Conservation (phyloP, 2,888 invertebrate species). For the Stenodema calcarata region DNA sequence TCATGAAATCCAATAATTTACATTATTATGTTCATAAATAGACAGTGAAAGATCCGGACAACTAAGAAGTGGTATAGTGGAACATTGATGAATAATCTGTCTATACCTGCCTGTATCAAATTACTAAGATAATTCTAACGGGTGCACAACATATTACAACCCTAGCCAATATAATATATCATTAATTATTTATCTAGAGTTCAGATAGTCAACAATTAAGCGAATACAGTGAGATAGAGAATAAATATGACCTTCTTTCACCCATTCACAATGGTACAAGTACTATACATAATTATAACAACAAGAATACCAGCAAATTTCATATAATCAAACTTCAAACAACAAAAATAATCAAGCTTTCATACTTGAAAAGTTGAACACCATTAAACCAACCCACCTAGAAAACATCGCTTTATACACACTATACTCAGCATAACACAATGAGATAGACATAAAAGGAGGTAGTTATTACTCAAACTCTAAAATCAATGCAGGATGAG, state of each 20-base stretch:
- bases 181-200: no score
- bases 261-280: neutral
- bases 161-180: no score
- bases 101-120: no score
- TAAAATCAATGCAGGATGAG: neutral
- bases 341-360: neutral
- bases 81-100: no score
- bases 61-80: no score
- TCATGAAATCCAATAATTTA: no score
- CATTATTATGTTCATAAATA: no score
- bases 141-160: no score
- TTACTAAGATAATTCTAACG: no score
- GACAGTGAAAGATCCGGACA: no score
- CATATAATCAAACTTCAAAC: neutral
- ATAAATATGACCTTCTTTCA: neutral
- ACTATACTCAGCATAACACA: neutral
- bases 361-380: neutral
- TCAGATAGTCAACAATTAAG: no score
- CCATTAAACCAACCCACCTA: neutral
- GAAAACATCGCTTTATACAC: neutral
- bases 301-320: neutral
- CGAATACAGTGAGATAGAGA: no score
- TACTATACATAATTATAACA: neutral
- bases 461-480: neutral
- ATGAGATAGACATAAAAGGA: neutral